Evolutionary conservation across 1,140 invertebrate genomes (phyloP), one percentile per base, ranked within the genome.

Genomic region (Diabrotica virgifera): DNA sequence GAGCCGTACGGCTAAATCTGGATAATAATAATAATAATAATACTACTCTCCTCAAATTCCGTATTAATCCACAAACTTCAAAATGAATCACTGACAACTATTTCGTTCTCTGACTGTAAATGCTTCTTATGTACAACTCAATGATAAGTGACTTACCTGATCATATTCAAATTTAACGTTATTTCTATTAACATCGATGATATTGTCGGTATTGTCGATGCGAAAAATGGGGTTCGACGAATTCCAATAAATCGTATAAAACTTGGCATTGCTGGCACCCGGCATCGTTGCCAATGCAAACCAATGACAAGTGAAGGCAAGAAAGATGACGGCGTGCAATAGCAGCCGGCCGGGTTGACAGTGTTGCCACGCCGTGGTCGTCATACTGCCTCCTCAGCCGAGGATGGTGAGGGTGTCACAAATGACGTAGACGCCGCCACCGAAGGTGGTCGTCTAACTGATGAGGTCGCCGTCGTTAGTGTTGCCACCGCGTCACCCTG

Each of bases 181-280:
- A 68, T 93, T 92, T 81, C 94, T 93, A 83, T 97, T 97, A 67
- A 97, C 91, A 81, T 96, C 94, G 78, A 96, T 96, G 79, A 97
- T 95, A 81, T 97, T 94, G 81, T 97, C 95, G 36, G 94, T 97
- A 80, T 97, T 97, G 85, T 97, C 94, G 87, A 97, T 96, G 79
- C 94, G 89, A 84, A 97, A 97, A 87, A 95, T 96, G 82, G 76
- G 76, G 59, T 78, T 79, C 60, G 77, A 74, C 9, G 76, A 78
- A 67, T 79, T 79, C 78, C 78, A 79, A 64, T 79, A 76, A 63
- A 79, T 79, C 12, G 74, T 78, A 68, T 78, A 78, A 62, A 76
- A 74, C 59, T 73, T 74, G 24, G 78, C 77, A 62, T 71, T 76
- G 59, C 74, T 75, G 8, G 40, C 40, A 10, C 40, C 40, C 2